Conservation (phyloP, 2,888 invertebrate genomes). For the Griposia aprilina region DNA sequence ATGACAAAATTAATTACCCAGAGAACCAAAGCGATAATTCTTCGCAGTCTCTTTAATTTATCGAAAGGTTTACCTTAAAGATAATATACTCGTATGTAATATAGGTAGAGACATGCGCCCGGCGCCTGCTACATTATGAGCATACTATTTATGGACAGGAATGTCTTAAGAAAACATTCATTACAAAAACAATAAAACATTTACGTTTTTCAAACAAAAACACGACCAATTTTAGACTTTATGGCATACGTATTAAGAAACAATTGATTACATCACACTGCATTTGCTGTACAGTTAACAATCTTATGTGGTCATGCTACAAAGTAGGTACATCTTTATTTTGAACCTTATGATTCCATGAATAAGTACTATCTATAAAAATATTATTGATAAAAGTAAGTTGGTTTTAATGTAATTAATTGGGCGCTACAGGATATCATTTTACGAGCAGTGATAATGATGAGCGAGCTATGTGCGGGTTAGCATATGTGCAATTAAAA, state of each 20-base stretch:
- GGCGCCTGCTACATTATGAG: slow-evolving; percentile 78
- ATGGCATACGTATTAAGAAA: slow-evolving; percentile 56
- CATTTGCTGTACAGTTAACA: slow-evolving; percentile 48
- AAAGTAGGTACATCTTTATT: slow-evolving; percentile 50
- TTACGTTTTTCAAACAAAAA: slow-evolving; percentile 57
- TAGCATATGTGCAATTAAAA: slow-evolving; percentile 54
- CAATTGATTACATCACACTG: slow-evolving; percentile 57
- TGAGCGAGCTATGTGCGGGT: slow-evolving; percentile 64
- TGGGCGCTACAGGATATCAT: slow-evolving; percentile 76
- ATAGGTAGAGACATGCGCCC: slow-evolving; percentile 46
- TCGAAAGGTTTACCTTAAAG: slow-evolving; percentile 50
- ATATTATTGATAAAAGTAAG: slow-evolving; percentile 17
- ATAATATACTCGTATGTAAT: slow-evolving; percentile 41
- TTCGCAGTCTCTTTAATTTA: slow-evolving; percentile 48
- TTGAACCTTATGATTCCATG: slow-evolving; percentile 63
- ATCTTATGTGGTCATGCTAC: slow-evolving; percentile 29
- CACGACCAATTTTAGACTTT: slow-evolving; percentile 67
- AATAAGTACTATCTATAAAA: slow-evolving; percentile 35
- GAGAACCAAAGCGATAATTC: slow-evolving; percentile 45
- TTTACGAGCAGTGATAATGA: slow-evolving; percentile 76
- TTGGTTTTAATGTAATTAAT: slow-evolving; percentile 74
- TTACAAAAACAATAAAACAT: slow-evolving; percentile 73
- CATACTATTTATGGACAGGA: slow-evolving; percentile 87
- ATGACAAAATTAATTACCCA: slow-evolving; percentile 59
- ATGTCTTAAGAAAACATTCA: slow-evolving; percentile 86